Evolutionary conservation across 2,888 invertebrate species (phyloP), one percentile per base, ranked within the genome.

Genomic region (Caenorhabditis auriculariae): DNA sequence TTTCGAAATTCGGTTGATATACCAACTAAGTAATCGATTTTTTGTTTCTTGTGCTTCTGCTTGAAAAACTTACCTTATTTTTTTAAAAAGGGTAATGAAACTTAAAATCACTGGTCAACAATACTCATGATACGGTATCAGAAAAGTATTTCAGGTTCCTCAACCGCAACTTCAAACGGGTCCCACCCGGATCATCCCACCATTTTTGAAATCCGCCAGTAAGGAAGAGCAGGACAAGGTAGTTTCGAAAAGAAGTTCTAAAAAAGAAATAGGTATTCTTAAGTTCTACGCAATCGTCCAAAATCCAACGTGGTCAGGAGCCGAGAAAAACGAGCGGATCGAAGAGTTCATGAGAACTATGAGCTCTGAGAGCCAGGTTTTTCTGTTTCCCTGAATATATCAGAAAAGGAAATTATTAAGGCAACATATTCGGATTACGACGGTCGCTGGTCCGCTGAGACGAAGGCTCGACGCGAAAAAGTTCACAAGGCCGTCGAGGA

Each of bases 251-350:
- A 15, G 15, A 7, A 44, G 35, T n/a, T 17, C 7, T 23, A 0
- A 2, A 1, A 9, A 15, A 9, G n/a, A 5, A 21, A 26, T 21
- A 19, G 26, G 3, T 21, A 2, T 47, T 12, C 59, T 66, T 32
- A 43, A 68, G 66, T 73, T 73, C 52, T 73, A 73, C 56, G 63
- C 59, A 38, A 73, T 73, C 24, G 73, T 73, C 7, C 73, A 73
- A 44, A 52, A 73, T 54, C 67, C 69, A 1, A 45, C 54, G 17
- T 69, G 69, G 70, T 55, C 60, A 37, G 61, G 57, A 1, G 49
- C 38, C 12, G 69, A 73, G 43, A 73, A 73, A 49, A 66, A 66
- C 38, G 32, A 38, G 15, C 48, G 50, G 47, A 69, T 73, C 17
- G 70, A 73, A 35, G 70, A 68, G 41, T 66, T 70, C 23, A 63